Percentiles rank a stretch among this genome's conserved stretches.
Conservation (phyloP, 2,888 invertebrate species). For the Oxytorus armatus region DNA sequence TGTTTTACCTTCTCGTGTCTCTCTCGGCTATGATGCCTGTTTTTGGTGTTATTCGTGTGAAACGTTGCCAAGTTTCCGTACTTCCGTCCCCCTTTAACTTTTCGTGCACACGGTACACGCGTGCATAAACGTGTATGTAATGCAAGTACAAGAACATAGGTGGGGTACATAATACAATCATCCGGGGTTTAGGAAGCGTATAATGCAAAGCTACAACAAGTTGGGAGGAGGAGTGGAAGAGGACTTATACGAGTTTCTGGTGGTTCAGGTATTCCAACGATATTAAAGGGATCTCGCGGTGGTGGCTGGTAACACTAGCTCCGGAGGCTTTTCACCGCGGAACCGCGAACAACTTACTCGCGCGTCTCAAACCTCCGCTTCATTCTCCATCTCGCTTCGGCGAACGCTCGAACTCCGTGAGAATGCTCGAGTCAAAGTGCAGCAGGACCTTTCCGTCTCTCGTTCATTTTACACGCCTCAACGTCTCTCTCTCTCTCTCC, state of each 20-base stretch:
- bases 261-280: conserved; percentile 71
- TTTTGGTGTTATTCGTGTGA: conserved; percentile 57
- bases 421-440: conserved; percentile 38
- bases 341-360: conserved; percentile 81
- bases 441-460: conserved; percentile 40
- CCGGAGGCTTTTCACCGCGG: conserved; percentile 74
- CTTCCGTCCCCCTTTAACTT: conserved; percentile 20
- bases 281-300: conserved; percentile 78
- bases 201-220: conserved; percentile 2
- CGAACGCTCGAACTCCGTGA: conserved; percentile 43
- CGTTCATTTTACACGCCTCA: conserved; percentile 50
- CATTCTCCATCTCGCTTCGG: conserved; percentile 28
- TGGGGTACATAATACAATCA: not conserved
- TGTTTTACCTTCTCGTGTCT: conserved; percentile 41
- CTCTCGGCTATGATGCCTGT: conserved; percentile 43
- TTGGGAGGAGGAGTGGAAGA: conserved; percentile 14
- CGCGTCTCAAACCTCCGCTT: conserved; percentile 44
- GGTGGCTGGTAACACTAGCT: conserved; percentile 66
- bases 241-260: conserved; percentile 48
- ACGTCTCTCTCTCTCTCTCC: conserved; percentile 1
- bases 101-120: not conserved
- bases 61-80: conserved; percentile 48
- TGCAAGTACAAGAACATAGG: not conserved
- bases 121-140: not conserved
- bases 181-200: conserved; percentile 33